Conservation (phyloP, 2,113 vertebrate genomes). For the Himantopus leucocephalus region DNA sequence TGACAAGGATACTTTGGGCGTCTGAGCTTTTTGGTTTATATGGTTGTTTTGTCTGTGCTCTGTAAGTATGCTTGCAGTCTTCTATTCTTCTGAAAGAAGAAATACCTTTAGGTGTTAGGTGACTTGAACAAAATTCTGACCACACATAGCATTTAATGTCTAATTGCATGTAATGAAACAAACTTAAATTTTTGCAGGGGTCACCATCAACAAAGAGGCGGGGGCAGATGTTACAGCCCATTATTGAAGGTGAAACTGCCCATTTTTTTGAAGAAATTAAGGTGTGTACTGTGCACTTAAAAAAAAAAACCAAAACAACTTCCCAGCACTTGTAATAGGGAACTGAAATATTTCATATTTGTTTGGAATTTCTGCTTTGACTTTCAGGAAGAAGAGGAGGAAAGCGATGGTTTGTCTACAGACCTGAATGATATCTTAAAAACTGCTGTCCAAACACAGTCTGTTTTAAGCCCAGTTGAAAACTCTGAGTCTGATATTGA, state of each 20-base stretch:
- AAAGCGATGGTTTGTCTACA: constrained; percentile 78
- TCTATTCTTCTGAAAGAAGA: not conserved
- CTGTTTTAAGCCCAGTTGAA: constrained; percentile 72
- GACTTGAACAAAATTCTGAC: not conserved
- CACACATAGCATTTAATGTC: not conserved
- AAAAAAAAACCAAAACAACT: not conserved
- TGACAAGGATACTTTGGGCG: not conserved
- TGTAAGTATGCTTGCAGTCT: not conserved
- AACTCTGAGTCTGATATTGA: constrained; percentile 80
- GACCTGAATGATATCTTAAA: constrained; percentile 86
- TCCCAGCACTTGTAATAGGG: not conserved
- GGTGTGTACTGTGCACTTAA: constrained; percentile 63
- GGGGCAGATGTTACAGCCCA: constrained; percentile 91
- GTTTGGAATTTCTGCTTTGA: not conserved
- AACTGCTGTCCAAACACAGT: constrained; percentile 71
- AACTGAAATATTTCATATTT: not conserved
- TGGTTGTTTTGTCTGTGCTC: not conserved
- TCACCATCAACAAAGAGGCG: constrained; percentile 94
- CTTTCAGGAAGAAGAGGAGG: constrained; percentile 81
- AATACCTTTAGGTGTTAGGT: not conserved
- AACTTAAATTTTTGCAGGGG: constrained; percentile 71
- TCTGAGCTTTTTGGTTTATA: not conserved
- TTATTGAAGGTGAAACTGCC: constrained; percentile 96
- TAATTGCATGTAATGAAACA: not conserved
- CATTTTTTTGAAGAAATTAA: constrained; percentile 98